phyloP scores from a whole-genome alignment of 2,888 invertebrate genomes.

The Conistra vaccinii region DNA sequence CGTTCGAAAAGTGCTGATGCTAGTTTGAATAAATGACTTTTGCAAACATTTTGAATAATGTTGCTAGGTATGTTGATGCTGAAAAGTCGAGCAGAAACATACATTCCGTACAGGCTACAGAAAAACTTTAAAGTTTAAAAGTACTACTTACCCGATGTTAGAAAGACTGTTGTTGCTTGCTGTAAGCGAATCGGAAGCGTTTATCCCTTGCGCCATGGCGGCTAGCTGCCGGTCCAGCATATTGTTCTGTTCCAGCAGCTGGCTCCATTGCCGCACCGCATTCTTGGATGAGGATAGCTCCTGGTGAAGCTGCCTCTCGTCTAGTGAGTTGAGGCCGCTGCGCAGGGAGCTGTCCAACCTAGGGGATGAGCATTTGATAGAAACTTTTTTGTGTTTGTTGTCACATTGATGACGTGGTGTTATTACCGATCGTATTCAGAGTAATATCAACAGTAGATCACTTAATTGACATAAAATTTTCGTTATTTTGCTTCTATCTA shows the following conservation, averaged over 20 bases:
- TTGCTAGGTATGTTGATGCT: background rate
- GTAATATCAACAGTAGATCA: no score
- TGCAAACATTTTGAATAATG: no score
- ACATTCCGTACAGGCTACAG: background rate
- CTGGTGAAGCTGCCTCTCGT: conserved; percentile 87
- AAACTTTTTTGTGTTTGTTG: background rate
- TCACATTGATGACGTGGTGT: background rate
- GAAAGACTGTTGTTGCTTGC: conserved; percentile 88
- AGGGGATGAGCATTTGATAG: conserved; percentile 16
- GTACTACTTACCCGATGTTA: conserved; percentile 85
- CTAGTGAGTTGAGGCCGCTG: conserved; percentile 88
- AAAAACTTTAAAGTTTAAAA: background rate
- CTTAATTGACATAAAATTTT: no score
- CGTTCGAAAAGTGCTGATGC: no score
- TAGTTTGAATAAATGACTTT: no score
- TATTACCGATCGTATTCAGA: background rate
- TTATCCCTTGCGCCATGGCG: conserved; percentile 87
- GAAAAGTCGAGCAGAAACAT: background rate
- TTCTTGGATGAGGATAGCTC: conserved; percentile 86
- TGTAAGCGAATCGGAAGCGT: conserved; percentile 85
- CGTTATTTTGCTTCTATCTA: no score
- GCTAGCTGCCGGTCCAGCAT: conserved; percentile 86
- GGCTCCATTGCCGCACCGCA: conserved; percentile 88
- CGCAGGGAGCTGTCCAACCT: conserved; percentile 88
- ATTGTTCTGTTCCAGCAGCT: conserved; percentile 86